Percentiles rank a stretch among this genome's conserved stretches.
These are phyloP conservation scores for Myopa tessellatipennis DNA, from an alignment of 2,888 invertebrate species.

Conservation along the genomic window DNA sequence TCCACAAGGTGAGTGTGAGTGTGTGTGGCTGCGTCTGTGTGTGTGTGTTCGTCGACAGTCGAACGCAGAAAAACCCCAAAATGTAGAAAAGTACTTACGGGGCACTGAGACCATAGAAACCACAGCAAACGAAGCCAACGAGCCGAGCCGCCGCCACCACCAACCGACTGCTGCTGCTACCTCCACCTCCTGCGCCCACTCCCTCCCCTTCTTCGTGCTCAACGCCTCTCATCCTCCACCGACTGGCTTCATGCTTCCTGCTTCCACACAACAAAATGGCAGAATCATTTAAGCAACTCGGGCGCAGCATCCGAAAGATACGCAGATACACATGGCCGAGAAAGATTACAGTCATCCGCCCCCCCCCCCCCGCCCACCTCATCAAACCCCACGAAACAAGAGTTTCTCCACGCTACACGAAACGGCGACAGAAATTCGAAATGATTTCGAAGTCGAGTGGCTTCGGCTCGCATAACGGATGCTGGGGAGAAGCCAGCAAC, in stretches of 20 bases:
- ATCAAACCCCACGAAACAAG: not conserved
- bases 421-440: constrained; percentile 12
- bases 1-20: constrained; percentile 39
- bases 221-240: not conserved
- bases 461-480: not conserved
- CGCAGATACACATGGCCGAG: not conserved
- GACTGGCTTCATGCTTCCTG: not conserved
- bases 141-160: constrained; percentile 6
- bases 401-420: not conserved
- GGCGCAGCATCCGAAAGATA: constrained; percentile 12
- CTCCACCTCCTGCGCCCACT: not conserved
- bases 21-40: constrained; percentile 32
- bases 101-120: constrained; percentile 17
- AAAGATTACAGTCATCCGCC: not conserved
- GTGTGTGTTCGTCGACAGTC: constrained; percentile 6
- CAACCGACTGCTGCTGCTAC: constrained; percentile 22
- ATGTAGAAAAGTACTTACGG: constrained; percentile 35
- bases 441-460: constrained; percentile 26
- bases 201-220: not conserved
- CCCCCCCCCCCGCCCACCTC: not conserved
- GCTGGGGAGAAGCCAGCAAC: not conserved
- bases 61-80: constrained; percentile 25
- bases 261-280: constrained; percentile 30
- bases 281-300: constrained; percentile 26
- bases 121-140: constrained; percentile 41